Base-by-base conservation (phyloP, 2,113 vertebrate genomes). In the Stegostoma tigrinum region DNA sequence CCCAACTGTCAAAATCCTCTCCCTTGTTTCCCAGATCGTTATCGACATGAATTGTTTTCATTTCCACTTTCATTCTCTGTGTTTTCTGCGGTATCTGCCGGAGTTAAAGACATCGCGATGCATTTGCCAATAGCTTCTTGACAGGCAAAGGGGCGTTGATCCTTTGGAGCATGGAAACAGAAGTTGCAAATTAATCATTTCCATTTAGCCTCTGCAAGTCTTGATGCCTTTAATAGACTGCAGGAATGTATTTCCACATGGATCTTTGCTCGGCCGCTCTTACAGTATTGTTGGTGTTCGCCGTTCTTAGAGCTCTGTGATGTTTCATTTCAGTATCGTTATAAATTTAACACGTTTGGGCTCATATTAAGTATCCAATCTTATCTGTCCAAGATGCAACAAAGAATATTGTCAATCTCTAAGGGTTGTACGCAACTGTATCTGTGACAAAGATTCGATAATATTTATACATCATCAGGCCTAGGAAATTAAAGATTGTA, bases 171-270 rank as follows among this genome's bases (percentile, higher is more conserved):
- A 30, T 45, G 30, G 67, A 94, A 90, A 68, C 64, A 68, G 93
- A 94, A 94, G 45, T 95, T 72, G 7, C 94, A 95, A 72, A 72
- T 48, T 72, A 48, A 95, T 95, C 94, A 14, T 95, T 95, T 95
- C 94, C 68, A 75, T 95, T 95, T 72, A 45, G 34, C 66, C 12
- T 72, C 68, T 48, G 94, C 94, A 52, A 12, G 52, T 95, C 45
- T 38, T 95, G 68, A 34, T 70, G 94, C 24, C 24, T 48, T 30
- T 72, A 42, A 72, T 30, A 5, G 67, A 48, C 27, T 52, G 67
- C 24, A n/a, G 93, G 2, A 27, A 95, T 30, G 45, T 10, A 70
- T 72, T 27, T 17, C 42, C 42, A 34, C 94, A 14, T 94, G n/a
- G 3, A 70, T 10, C 23, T 21, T 38, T 45, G 64, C 89, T 55